phyloP scores from a whole-genome alignment of 2,797 vertebrate genomes.

The Enteromius mattozi region DNA sequence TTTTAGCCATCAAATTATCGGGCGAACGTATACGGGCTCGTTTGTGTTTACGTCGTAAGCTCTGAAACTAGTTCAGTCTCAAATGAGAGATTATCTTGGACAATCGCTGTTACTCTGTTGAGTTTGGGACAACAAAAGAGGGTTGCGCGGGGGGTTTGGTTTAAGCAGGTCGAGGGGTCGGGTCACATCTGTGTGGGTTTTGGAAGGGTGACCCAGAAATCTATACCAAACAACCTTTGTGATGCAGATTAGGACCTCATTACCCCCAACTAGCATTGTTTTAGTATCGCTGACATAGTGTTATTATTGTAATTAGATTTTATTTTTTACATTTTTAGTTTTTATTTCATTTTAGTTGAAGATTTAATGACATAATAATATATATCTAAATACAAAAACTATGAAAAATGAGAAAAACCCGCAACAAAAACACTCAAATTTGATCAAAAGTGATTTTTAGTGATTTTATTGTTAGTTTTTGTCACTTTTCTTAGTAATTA shows the following conservation, averaged over 20 bases:
- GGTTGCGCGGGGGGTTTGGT: constrained; percentile 52
- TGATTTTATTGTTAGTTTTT: no score
- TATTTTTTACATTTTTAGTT: not conserved
- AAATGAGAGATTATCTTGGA: constrained; percentile 57
- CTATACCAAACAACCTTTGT: constrained; percentile 44
- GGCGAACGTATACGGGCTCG: constrained; percentile 12
- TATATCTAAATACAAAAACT: not conserved
- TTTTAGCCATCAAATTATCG: constrained; percentile 46
- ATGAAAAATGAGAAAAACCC: not conserved
- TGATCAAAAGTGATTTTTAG: not conserved
- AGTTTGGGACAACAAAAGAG: constrained; percentile 60
- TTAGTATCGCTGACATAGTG: not conserved
- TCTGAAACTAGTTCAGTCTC: constrained; percentile 46
- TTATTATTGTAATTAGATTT: not conserved
- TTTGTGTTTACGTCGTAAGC: constrained; percentile 37
- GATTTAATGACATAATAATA: not conserved
- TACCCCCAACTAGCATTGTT: not conserved
- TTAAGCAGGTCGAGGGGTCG: constrained; percentile 58
- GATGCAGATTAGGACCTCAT: constrained; percentile 46
- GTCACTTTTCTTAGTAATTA: no score
- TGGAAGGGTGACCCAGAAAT: constrained; percentile 58
- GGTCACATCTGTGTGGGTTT: constrained; percentile 55
- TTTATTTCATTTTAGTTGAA: not conserved
- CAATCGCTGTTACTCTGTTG: constrained; percentile 55
- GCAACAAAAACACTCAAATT: not conserved